These are phyloP conservation scores for Aplysia californica DNA, from an alignment of 1,140 invertebrate genomes.

Conservation along the genomic window DNA sequence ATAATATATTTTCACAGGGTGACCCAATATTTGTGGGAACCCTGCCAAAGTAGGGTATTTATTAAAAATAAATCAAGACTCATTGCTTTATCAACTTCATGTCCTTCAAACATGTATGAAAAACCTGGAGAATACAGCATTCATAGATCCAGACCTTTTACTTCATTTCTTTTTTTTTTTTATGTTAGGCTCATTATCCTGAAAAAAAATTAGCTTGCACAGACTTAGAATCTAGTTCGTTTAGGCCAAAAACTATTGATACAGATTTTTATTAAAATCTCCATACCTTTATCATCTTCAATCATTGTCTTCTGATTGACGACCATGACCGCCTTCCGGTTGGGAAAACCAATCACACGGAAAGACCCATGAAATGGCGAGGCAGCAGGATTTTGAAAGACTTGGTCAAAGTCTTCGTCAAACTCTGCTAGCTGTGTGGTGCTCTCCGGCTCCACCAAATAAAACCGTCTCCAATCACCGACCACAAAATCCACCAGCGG, in stretches of 20 bases:
- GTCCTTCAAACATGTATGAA: too few relatives aligned
- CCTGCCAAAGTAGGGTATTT: too few relatives aligned
- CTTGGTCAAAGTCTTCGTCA: conserved; percentile 31
- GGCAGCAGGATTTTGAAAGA: conserved; percentile 9
- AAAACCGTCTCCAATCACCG: conserved; percentile 34
- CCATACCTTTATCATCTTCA: conserved; percentile 29
- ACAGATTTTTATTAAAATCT: not conserved
- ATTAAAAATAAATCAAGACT: too few relatives aligned
- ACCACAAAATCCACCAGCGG: conserved; percentile 23
- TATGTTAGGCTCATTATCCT: not conserved
- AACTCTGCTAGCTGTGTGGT: conserved; percentile 26
- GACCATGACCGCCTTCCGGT: conserved; percentile 22
- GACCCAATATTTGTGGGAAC: too few relatives aligned
- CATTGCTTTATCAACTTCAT: too few relatives aligned
- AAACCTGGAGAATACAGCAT: too few relatives aligned
- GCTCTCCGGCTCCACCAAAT: conserved; percentile 4
- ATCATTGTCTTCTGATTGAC: conserved; percentile 30
- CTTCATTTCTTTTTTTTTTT: too few relatives aligned
- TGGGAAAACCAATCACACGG: conserved; percentile 26
- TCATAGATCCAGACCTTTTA: too few relatives aligned
- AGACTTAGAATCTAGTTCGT: not conserved
- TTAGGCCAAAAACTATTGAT: not conserved
- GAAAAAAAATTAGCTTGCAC: not conserved
- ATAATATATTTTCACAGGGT: too few relatives aligned
- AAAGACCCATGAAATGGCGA: conserved; percentile 33